phyloP scores from a whole-genome alignment of 2,888 invertebrate species.

The Polymixis lichenea region DNA sequence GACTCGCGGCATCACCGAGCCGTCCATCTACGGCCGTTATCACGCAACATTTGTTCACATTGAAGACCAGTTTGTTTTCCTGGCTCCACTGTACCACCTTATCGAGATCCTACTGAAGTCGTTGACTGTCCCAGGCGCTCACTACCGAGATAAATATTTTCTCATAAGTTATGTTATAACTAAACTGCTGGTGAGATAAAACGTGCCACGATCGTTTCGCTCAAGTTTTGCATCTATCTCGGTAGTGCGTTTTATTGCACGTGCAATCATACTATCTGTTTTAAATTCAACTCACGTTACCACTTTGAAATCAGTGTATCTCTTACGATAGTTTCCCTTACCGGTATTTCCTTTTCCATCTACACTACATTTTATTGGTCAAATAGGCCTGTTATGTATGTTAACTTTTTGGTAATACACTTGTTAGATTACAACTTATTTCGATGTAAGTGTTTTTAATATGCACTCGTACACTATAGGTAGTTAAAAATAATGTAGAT shows the following conservation, averaged over 20 bases:
- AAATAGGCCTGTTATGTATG: neutral
- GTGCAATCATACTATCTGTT: neutral
- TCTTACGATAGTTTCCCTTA: too few species aligned
- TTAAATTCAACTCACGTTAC: slow-evolving; percentile 5
- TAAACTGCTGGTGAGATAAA: too few species aligned
- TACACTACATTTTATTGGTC: neutral
- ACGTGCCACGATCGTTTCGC: neutral
- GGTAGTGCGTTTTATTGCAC: slow-evolving; percentile 18
- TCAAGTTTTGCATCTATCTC: slow-evolving; percentile 11
- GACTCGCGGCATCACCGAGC: too few species aligned
- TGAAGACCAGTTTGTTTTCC: too few species aligned
- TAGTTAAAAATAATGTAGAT: neutral
- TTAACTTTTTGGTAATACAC: neutral
- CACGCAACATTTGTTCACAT: too few species aligned
- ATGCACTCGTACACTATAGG: neutral
- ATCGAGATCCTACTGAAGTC: too few species aligned
- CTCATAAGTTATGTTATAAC: too few species aligned
- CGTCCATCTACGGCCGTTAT: too few species aligned
- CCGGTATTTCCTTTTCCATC: neutral
- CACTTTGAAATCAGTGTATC: slow-evolving; percentile 23
- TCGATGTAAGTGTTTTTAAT: neutral
- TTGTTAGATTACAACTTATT: neutral
- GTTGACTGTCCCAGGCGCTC: too few species aligned
- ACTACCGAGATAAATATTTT: too few species aligned
- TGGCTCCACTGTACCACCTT: too few species aligned